Evolutionary conservation across 1,140 invertebrate species (phyloP), one percentile per base, ranked within the genome.

Genomic region (Caerostris extrusa): DNA sequence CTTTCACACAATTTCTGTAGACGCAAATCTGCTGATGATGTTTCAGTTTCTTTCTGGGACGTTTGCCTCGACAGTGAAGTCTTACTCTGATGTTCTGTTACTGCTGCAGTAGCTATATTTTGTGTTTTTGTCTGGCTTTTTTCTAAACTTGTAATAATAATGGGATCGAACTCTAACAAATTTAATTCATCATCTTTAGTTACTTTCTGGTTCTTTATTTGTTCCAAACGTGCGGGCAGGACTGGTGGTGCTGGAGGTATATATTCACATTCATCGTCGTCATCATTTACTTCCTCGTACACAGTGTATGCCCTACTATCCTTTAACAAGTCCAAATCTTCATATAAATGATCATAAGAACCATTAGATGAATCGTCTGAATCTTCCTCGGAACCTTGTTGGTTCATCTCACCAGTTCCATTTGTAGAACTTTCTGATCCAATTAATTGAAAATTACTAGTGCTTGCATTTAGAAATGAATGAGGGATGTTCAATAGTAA

Each of bases 1-100:
- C 69, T 88, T 7, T 93, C 86, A 19, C 81, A 93, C 19, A 93
- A 34, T 50, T 77, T 93, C 19, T 58, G 69, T 17, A 93, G 60
- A 10, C 92, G 85, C n/a, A 60, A 17, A 53, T 12, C 55, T 7
- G 55, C 7, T 53, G 85, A 14, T 81, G 69, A 12, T 6, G 3
- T 8, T 17, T 67, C n/a, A n/a, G 5, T 67, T 5, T 3, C 14
- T 14, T 67, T 7, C 17, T 67, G 61, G 61, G 7, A 7, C 14
- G 5, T 67, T 67, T 67, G 61, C 4, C 4, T 14, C 34, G 34
- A 3, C 19, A 10, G 34, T 12, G 10, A 7, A 12, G 12, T 10
- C 3, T 50, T 10, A 5, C 14, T 50, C 7, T 17, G 19, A 5
- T 4, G 19, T 10, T 2, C 8, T 34, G 34, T 34, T 34, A 12